Conservation (phyloP, 2,888 invertebrate species). For the Pogonocherus hispidulus region DNA sequence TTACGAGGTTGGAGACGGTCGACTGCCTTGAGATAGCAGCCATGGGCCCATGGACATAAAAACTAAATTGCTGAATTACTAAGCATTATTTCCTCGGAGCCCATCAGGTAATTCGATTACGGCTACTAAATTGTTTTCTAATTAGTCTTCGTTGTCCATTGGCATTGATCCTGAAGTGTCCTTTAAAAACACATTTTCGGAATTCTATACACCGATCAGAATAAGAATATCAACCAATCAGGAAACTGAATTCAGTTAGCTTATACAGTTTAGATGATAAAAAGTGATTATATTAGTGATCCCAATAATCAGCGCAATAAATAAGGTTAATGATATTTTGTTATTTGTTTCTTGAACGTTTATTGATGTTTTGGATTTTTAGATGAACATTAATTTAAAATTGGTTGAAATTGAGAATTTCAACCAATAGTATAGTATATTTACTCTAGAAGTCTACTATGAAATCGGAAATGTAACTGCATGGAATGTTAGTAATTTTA, state of each 20-base stretch:
- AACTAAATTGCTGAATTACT: slow-evolving; percentile 64
- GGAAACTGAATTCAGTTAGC: slow-evolving; percentile 45
- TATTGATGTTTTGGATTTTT: too few relatives aligned
- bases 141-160: slow-evolving; percentile 49
- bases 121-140: slow-evolving; percentile 60
- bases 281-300: too few relatives aligned
- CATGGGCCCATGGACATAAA: slow-evolving; percentile 52
- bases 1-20: slow-evolving; percentile 37
- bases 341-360: too few relatives aligned
- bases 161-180: slow-evolving; percentile 17
- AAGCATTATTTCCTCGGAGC: slow-evolving; percentile 59
- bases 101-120: slow-evolving; percentile 61
- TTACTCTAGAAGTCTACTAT: too few relatives aligned
- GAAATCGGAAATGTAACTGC: too few relatives aligned
- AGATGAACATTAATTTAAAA: too few relatives aligned
- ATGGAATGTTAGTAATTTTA: too few relatives aligned
- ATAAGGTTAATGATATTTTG: too few relatives aligned
- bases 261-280: too few relatives aligned
- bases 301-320: too few relatives aligned
- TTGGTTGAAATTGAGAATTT: too few relatives aligned
- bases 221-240: slow-evolving; percentile 42
- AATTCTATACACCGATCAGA: background rate
- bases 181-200: background rate
- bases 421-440: too few relatives aligned
- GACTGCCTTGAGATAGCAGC: slow-evolving; percentile 45